A percentile compares a stretch with the other conserved stretches of the same genome.
Evolutionary conservation across 2,888 invertebrate genomes (phyloP).

Genomic region (Listrodromus nycthemerus): DNA sequence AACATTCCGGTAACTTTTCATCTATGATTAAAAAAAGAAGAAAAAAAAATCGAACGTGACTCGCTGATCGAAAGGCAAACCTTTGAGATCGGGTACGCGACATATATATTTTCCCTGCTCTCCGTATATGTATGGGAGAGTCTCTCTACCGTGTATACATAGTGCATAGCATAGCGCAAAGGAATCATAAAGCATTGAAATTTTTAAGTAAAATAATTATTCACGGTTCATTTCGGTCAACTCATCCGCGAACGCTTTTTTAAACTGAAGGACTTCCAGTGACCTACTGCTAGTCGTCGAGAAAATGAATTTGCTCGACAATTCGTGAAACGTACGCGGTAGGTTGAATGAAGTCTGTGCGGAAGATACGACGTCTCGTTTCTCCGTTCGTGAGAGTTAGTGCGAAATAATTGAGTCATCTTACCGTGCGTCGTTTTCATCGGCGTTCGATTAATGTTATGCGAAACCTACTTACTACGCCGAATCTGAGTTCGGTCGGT

Average conservation of each 20-base stretch:
- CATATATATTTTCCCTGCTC: not conserved
- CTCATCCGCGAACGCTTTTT: conserved; percentile 3
- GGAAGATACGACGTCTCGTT: too few species aligned
- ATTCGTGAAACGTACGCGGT: not conserved
- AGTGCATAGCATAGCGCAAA: not conserved
- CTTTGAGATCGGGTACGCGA: conserved; percentile 11
- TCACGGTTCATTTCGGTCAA: conserved; percentile 73
- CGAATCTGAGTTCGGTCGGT: too few species aligned
- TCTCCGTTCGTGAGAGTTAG: too few species aligned
- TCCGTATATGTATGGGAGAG: not conserved
- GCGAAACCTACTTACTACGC: too few species aligned
- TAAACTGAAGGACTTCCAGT: conserved; percentile 1
- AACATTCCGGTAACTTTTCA: not conserved
- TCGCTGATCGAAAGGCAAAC: not conserved
- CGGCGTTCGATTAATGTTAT: too few species aligned
- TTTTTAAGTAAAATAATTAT: conserved; percentile 74
- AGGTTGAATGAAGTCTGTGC: too few species aligned
- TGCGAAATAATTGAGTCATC: too few species aligned
- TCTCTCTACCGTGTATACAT: not conserved
- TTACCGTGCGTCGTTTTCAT: too few species aligned
- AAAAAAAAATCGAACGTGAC: not conserved
- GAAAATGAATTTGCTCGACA: conserved; percentile 9
- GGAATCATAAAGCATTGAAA: not conserved
- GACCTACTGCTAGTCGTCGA: conserved; percentile 4
- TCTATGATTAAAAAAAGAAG: not conserved